phyloP scores from a whole-genome alignment of 2,888 invertebrate genomes.

The Drosophila maculinotata region DNA sequence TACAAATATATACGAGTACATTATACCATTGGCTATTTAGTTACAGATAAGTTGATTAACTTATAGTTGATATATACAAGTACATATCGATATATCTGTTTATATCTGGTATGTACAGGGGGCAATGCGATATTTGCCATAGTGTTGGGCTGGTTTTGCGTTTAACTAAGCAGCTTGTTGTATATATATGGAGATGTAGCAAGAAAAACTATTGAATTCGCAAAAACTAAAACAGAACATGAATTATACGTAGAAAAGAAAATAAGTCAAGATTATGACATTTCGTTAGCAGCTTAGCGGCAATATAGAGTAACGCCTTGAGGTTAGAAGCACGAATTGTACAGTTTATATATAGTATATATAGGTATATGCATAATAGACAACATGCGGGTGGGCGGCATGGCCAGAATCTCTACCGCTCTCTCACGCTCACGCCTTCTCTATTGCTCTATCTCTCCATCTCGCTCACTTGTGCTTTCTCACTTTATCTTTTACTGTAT shows the following conservation, averaged over 20 bases:
- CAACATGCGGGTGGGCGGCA: constrained; percentile 29
- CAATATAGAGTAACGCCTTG: constrained; percentile 19
- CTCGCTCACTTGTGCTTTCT: neutral
- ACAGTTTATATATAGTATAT: constrained; percentile 14
- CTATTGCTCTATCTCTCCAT: constrained; percentile 1
- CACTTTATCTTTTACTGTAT: neutral
- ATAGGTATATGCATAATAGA: constrained; percentile 16
- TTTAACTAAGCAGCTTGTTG: constrained; percentile 4
- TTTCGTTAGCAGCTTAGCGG: constrained; percentile 32
- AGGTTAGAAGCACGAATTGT: constrained; percentile 31
- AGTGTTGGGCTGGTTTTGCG: neutral
- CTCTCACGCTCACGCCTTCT: constrained; percentile 5
- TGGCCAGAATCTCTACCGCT: constrained; percentile 10
- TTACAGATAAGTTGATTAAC: constrained; percentile 9
- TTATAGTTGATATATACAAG: constrained; percentile 11
- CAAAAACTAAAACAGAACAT: neutral
- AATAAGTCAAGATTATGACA: constrained; percentile 5
- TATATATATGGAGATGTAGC: constrained; percentile 5
- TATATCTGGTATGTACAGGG: constrained; percentile 41
- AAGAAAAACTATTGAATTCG: constrained; percentile 1
- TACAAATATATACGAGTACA: constrained; percentile 28
- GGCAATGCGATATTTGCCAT: constrained; percentile 1
- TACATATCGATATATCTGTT: constrained; percentile 23
- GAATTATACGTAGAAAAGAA: constrained; percentile 15
- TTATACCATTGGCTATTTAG: constrained; percentile 6